Conservation (phyloP, 2,797 vertebrate genomes). For the Perodicticus potto region DNA sequence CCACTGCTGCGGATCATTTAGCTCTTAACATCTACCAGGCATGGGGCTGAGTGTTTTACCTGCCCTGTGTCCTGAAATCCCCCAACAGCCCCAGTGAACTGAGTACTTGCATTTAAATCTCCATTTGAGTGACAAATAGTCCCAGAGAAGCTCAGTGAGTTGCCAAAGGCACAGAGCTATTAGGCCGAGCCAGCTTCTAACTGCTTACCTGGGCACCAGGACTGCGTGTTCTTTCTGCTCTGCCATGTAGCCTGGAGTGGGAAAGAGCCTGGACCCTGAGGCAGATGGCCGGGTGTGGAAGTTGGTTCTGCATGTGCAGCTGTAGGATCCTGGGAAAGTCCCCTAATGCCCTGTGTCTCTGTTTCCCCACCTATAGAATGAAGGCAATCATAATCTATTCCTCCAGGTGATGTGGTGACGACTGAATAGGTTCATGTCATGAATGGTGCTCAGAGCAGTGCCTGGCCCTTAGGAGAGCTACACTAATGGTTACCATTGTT, state of each 20-base stretch:
- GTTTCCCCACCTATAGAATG: neutral
- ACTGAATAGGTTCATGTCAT: accelerated
- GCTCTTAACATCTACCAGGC: neutral
- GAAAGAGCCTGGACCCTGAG: neutral
- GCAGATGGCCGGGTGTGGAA: accelerated
- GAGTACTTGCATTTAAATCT: slow-evolving; percentile 45
- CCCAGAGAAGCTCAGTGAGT: neutral
- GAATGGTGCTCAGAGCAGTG: neutral
- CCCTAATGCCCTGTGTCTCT: neutral
- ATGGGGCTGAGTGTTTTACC: neutral
- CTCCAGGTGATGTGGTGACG: neutral
- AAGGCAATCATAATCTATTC: neutral
- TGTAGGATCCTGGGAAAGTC: accelerated
- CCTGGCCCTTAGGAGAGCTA: neutral
- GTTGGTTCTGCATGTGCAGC: accelerated
- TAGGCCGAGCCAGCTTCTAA: neutral
- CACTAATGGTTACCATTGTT: accelerated
- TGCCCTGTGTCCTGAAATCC: neutral
- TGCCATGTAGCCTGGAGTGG: neutral
- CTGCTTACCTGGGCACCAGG: neutral
- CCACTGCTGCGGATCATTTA: neutral
- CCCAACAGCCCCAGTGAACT: neutral
- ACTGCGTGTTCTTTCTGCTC: neutral
- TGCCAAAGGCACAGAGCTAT: slow-evolving; percentile 25
- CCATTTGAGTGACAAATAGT: slow-evolving; percentile 29